These are phyloP conservation scores for Tromatobia lineatoria DNA, from an alignment of 2,888 invertebrate species.

Conservation along the genomic window DNA sequence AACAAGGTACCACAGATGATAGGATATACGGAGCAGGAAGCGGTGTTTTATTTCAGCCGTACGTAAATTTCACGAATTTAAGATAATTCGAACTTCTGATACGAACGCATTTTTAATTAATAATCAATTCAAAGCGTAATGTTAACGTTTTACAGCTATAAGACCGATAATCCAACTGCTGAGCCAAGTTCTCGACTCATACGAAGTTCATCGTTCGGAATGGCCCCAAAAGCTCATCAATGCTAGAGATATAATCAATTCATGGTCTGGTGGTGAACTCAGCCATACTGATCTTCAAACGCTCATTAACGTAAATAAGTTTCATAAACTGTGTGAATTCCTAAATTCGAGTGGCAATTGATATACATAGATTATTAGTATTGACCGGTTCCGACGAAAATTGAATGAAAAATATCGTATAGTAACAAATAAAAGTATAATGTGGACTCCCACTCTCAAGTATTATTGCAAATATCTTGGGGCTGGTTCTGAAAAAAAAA, in stretches of 20 bases:
- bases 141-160: background rate
- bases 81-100: too few relatives aligned
- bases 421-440: too few relatives aligned
- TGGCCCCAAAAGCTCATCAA: slow-evolving; percentile 3
- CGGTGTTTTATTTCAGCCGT: slow-evolving; percentile 47
- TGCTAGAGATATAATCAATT: background rate
- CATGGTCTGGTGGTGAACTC: background rate
- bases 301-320: slow-evolving; percentile 9
- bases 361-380: too few relatives aligned
- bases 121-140: background rate
- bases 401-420: too few relatives aligned
- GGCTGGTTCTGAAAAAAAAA: too few relatives aligned
- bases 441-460: too few relatives aligned
- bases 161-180: background rate
- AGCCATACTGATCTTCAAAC: background rate
- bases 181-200: background rate
- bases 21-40: slow-evolving; percentile 86
- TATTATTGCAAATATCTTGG: too few relatives aligned
- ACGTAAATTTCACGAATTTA: background rate
- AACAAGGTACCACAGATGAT: slow-evolving; percentile 86
- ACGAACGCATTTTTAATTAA: too few relatives aligned
- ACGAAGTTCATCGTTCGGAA: slow-evolving; percentile 18
- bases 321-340: background rate
- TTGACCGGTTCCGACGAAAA: too few relatives aligned
- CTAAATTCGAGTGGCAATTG: background rate